These are phyloP conservation scores for Macroteleia sp. DNA, from an alignment of 2,888 invertebrate species.

Conservation along the genomic window DNA sequence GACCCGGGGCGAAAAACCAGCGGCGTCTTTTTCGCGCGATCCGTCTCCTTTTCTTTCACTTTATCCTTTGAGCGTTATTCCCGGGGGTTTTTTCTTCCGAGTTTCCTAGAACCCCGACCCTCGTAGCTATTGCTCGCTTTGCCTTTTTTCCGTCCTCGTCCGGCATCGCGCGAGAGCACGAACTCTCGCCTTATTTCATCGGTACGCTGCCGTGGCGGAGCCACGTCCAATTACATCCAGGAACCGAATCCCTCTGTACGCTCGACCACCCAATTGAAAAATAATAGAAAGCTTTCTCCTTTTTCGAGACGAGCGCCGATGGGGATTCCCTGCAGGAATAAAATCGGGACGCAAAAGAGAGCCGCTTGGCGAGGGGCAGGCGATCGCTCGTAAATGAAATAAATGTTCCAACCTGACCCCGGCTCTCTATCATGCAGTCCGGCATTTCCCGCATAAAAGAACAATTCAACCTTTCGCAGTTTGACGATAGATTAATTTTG, in stretches of 20 bases:
- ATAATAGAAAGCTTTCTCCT: constrained; percentile 78
- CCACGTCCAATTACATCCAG: constrained; percentile 81
- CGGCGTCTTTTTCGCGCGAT: constrained; percentile 31
- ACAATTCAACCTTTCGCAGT: constrained; percentile 24
- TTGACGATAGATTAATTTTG: constrained; percentile 27
- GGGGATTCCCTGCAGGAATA: constrained; percentile 71
- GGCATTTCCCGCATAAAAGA: constrained; percentile 21
- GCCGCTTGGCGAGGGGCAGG: constrained; percentile 40
- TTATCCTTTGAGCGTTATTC: constrained; percentile 62
- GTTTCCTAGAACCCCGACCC: constrained; percentile 14
- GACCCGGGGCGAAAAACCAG: constrained; percentile 26
- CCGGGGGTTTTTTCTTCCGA: constrained; percentile 55
- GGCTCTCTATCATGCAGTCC: constrained; percentile 9
- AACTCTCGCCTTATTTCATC: constrained; percentile 52
- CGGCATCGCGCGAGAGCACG: constrained; percentile 22
- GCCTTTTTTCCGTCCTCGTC: constrained; percentile 21
- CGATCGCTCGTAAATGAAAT: constrained; percentile 55
- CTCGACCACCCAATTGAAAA: constrained; percentile 81
- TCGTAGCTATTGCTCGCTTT: constrained; percentile 17
- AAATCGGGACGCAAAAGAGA: constrained; percentile 67
- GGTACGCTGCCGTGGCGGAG: constrained; percentile 68
- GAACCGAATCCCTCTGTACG: constrained; percentile 77
- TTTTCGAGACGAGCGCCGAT: constrained; percentile 46
- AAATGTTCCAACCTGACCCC: constrained; percentile 39
- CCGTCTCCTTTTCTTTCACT: constrained; percentile 37